Percentiles rank a stretch among this genome's conserved stretches.
Evolutionary conservation across 2,797 vertebrate genomes (phyloP).

Genomic region (Tenualosa thibaudeaui): DNA sequence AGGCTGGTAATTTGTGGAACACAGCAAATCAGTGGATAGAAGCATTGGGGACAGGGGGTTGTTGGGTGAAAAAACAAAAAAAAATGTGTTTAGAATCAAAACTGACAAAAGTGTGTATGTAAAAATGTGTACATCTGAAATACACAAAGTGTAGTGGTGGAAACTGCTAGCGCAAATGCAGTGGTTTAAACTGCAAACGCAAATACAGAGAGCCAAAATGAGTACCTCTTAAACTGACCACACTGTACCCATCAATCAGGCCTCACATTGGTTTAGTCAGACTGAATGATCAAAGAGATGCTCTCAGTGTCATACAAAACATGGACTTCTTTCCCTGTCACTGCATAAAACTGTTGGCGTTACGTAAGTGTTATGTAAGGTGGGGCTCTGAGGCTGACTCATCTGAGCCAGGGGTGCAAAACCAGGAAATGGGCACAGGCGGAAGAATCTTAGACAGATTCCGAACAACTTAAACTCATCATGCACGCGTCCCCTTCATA

Average conservation of each 20-base stretch:
- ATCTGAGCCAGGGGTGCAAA: not conserved
- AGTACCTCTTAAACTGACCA: not conserved
- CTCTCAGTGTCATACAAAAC: not conserved
- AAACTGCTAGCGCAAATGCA: no score
- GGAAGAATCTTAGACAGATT: not conserved
- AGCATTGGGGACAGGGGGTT: not conserved
- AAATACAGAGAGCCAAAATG: not conserved
- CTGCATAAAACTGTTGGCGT: not conserved
- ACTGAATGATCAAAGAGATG: not conserved
- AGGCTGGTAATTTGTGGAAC: slow-evolving; percentile 59
- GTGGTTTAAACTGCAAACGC: no score
- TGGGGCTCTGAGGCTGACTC: not conserved
- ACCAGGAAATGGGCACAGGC: not conserved
- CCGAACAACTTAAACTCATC: not conserved
- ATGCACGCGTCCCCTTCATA: not conserved
- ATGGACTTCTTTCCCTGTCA: not conserved
- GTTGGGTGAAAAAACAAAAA: not conserved
- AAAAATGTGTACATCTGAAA: not conserved
- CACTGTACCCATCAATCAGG: not conserved
- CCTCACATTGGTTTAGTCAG: not conserved
- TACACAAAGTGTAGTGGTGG: not conserved
- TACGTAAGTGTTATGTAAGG: slow-evolving; percentile 3
- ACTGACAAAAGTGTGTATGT: slow-evolving; percentile 8
- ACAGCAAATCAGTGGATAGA: slow-evolving; percentile 57
- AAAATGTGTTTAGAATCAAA: not conserved